phyloP scores from a whole-genome alignment of 2,113 vertebrate genomes.

The Hemibagrus wyckioides region DNA sequence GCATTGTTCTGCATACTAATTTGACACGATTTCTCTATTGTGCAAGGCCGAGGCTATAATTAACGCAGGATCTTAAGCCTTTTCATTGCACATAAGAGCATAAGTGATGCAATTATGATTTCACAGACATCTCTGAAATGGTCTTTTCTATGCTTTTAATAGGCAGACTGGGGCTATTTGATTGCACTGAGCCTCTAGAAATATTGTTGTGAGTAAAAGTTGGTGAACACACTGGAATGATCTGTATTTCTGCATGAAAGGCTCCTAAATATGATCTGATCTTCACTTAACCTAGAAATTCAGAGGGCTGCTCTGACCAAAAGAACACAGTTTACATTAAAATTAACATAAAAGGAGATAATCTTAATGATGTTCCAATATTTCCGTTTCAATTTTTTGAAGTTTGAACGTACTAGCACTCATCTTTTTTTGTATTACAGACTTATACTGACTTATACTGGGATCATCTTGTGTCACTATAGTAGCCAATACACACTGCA shows the following conservation, averaged over 20 bases:
- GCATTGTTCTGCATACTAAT: conserved; percentile 79
- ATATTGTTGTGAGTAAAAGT: conserved; percentile 58
- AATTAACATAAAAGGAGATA: neutral
- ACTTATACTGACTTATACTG: no score
- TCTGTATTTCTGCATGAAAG: conserved; percentile 18
- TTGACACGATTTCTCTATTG: conserved; percentile 68
- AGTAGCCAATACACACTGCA: neutral
- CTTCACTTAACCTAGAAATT: neutral
- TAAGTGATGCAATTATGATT: conserved; percentile 72
- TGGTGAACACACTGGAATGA: conserved; percentile 8
- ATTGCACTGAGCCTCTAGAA: conserved; percentile 60
- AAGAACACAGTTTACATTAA: neutral
- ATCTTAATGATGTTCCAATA: neutral
- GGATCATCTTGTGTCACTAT: no score
- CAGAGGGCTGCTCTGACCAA: neutral
- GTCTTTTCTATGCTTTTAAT: conserved; percentile 54
- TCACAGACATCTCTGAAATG: conserved; percentile 60
- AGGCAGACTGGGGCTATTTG: conserved; percentile 53
- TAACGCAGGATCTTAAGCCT: conserved; percentile 64
- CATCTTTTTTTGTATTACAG: neutral
- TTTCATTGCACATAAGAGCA: conserved; percentile 66
- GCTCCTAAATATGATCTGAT: conserved; percentile 18
- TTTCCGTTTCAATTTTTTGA: neutral
- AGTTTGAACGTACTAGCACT: neutral
- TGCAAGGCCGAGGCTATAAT: conserved; percentile 68